phyloP scores from a whole-genome alignment of 2,113 vertebrate species.

The Heterotilapia buettikoferi region DNA sequence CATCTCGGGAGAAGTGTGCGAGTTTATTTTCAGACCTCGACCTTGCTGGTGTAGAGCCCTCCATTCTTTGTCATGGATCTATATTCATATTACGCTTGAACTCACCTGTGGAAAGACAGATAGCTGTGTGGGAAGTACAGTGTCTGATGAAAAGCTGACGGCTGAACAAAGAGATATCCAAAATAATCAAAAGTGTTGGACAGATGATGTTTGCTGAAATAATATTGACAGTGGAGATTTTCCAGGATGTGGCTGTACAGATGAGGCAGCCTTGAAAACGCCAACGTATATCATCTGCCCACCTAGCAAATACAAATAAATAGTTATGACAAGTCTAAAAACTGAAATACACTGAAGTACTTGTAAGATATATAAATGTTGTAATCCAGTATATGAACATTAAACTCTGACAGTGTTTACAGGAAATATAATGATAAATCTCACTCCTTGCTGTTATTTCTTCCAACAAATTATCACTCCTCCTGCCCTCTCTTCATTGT shows the following conservation, averaged over 20 bases:
- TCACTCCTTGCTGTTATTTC: not conserved
- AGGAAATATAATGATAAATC: not conserved
- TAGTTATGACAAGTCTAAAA: not conserved
- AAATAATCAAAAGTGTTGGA: not conserved
- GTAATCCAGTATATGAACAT: not conserved
- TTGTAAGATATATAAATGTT: not conserved
- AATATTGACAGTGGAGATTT: constrained; percentile 48
- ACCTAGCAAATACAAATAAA: not conserved
- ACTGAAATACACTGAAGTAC: not conserved
- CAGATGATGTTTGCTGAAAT: constrained; percentile 43
- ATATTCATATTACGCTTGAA: not conserved
- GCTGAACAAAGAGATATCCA: constrained; percentile 2
- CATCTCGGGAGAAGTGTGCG: not conserved
- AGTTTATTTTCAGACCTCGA: not conserved
- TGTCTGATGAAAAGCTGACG: not conserved
- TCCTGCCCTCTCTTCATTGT: not conserved
- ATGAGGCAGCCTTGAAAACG: not conserved
- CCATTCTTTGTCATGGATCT: not conserved
- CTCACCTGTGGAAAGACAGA: not conserved
- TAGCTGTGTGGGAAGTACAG: not conserved
- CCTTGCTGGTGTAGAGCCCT: not conserved
- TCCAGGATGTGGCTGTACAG: constrained; percentile 16
- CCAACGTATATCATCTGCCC: constrained; percentile 2
- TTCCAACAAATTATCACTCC: not conserved
- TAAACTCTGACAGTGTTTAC: not conserved